These are phyloP conservation scores for Pseudococcus longispinus DNA, from an alignment of 2,888 invertebrate species.

Conservation along the genomic window DNA sequence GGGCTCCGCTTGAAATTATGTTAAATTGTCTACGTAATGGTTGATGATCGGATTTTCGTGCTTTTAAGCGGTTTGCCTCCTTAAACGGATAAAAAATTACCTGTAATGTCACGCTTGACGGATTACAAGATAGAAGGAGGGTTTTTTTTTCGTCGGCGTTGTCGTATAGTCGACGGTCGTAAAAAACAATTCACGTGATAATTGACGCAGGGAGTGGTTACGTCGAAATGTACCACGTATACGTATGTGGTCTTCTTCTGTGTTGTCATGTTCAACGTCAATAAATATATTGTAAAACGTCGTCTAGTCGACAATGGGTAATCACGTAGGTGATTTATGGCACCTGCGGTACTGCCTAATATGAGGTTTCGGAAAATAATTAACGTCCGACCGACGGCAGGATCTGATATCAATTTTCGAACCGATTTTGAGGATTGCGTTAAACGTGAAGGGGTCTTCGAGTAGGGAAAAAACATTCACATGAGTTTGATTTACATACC, in stretches of 20 bases:
- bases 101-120: not conserved
- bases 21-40: slow-evolving; percentile 21
- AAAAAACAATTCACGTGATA: not conserved
- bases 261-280: not conserved
- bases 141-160: not conserved
- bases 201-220: not conserved
- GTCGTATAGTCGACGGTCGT: not conserved
- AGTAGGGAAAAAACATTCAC: too few relatives aligned
- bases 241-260: not conserved
- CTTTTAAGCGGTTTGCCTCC: slow-evolving; percentile 14
- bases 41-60: slow-evolving; percentile 22
- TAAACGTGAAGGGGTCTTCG: too few relatives aligned
- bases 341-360: not conserved
- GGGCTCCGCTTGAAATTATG: not conserved
- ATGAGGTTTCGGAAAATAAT: not conserved
- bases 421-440: too few relatives aligned
- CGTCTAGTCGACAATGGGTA: not conserved
- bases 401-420: not conserved
- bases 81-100: not conserved
- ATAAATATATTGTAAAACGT: not conserved
- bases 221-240: not conserved
- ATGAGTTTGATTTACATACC: too few relatives aligned
- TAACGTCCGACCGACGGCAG: not conserved
- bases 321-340: not conserved
- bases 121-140: not conserved